Percentiles rank a stretch among this genome's conserved stretches.
Evolutionary conservation across 2,797 vertebrate genomes (phyloP).

Genomic region (Gallirallus australis): DNA sequence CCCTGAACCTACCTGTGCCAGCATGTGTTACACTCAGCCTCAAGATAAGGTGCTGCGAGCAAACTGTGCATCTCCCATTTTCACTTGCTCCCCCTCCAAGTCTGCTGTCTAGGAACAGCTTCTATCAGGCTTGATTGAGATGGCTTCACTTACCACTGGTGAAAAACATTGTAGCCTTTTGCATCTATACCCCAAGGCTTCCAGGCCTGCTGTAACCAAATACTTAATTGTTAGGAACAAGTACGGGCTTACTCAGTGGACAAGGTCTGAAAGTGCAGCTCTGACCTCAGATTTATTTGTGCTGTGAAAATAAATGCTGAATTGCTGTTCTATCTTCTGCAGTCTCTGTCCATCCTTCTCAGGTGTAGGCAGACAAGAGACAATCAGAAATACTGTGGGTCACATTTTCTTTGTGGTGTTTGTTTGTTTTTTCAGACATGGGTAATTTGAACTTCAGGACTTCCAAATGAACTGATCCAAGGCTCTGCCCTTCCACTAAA

Average conservation of each 20-base stretch:
- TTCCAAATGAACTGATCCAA: neutral
- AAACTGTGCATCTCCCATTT: neutral
- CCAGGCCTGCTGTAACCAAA: neutral
- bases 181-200: neutral
- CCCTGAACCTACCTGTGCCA: neutral
- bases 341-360: neutral
- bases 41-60: neutral
- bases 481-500: neutral
- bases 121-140: neutral
- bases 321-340: neutral
- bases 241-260: neutral
- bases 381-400: neutral
- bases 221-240: neutral
- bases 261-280: neutral
- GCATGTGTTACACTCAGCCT: neutral
- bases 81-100: fast-evolving
- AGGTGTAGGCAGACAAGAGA: neutral
- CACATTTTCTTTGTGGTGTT: too few species aligned
- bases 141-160: neutral
- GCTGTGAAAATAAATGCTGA: neutral
- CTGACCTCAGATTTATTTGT: neutral
- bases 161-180: neutral
- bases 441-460: neutral
- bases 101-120: neutral
- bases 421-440: neutral